Base-by-base conservation (phyloP, 2,888 invertebrate species). In the Cerceris ruficornis region DNA sequence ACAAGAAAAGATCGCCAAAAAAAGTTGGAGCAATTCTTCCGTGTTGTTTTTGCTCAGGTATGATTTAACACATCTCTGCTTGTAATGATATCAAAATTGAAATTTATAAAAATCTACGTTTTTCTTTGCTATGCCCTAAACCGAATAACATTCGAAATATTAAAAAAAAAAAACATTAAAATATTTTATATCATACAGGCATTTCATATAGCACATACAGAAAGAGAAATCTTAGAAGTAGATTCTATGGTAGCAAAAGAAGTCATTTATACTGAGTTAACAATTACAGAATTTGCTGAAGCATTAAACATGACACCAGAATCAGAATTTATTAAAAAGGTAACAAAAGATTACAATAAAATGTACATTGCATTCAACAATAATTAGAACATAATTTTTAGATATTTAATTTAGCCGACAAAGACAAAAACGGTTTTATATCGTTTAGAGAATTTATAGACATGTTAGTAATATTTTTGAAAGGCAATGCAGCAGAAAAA, bases 391-490 rank as follows among this genome's bases (percentile, higher is more conserved):
- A 94, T 88, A 9, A 59, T 66, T 66, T 62, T 17, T 43, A 77
- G 77, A 77, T 77, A 74, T 77, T 77, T 39, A 59, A 67, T 54
- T 50, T 77, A 42, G 74, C 67, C 13, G 74, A 77, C 39, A 77
- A 77, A 55, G 74, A 77, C 50, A 74, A 46, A 9, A 74, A 69
- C 0, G 95, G 95, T 4, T 95, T 94, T 88, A 94, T 95, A 77
- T 94, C 94, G 1, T 95, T 95, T 87, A 91, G 94, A 58, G 95
- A 95, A 87, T 95, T 95, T 88, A 91, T 94, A 9, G 94, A 95
- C 88, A 93, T 95, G 86, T 92, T 95, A 55, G 93, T 94, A 2
- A 93, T 95, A 82, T 94, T 95, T 88, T 93, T 94, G 0, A 94
- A 94, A 89, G 90, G 89, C 49, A 91, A 90, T 59, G 93, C 93